Base-by-base conservation (phyloP, 2,888 invertebrate genomes). In the Villa cingulata region DNA sequence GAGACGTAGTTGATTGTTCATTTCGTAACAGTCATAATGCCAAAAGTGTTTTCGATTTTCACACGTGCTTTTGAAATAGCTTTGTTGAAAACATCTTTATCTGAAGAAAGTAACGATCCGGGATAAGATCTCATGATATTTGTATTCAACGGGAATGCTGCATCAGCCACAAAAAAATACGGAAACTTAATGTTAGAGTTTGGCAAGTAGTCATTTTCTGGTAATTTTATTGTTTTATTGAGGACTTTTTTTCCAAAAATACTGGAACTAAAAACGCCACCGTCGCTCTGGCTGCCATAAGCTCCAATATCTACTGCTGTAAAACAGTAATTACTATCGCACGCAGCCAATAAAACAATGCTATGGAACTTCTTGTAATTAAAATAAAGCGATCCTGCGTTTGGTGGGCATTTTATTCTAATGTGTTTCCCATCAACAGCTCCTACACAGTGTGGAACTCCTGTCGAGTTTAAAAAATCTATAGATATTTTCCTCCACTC, bases 21-120 rank as follows among this genome's bases (percentile, higher is more conserved):
- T n/a, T n/a, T n/a, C n/a, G n/a, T n/a, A n/a, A n/a, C n/a, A n/a
- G 51, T 50, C 32, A 58, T 34, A 39, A 59, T 54, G 12, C 56
- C 59, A 52, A 59, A 59, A 4, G 56, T 49, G 48, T 59, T 59
- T 53, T 59, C 56, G 40, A 56, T 56, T 7, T 46, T 32, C 42
- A 50, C 45, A 4, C 57, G 38, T 16, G 58, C 55, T 29, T 56
- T 41, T 12, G 54, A 56, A 10, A 58, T 23, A 37, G 54, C 37
- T 46, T 55, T 55, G 50, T 58, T 58, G 40, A 58, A 59, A 29
- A 56, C 51, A 36, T 46, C 48, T 48, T 58, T 50, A 12, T 38
- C 45, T 17, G 23, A 10, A 9, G 49, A 43, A 23, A 57, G 18
- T 32, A 52, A 44, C 49, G 38, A 49, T 40, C 54, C 55, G 27